Evolutionary conservation across 2,797 vertebrate genomes (phyloP), one percentile per base, ranked within the genome.

Genomic region (Oophaga sylvatica): DNA sequence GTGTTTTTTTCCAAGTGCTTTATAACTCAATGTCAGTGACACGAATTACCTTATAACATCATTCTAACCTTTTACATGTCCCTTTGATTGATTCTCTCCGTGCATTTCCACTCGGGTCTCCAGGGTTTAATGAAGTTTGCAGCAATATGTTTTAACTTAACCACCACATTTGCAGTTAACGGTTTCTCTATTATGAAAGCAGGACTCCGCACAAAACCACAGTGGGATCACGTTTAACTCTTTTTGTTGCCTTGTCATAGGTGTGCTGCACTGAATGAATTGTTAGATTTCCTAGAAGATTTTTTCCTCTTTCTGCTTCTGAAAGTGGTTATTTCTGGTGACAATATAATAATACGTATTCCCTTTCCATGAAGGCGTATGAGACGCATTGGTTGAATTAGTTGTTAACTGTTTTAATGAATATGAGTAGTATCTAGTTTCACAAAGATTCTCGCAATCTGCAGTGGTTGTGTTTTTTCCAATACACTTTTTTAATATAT

Each of bases 11-110:
- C 91, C 90, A 90, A 87, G 76, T 84, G 12, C 89, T 89, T 3
- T 92, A 83, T 90, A 91, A 90, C 85, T 90, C 88, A 91, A 10
- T 91, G 90, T 91, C 88, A 92, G 31, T 91, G 31, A 77, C 85
- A 89, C 91, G 57, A 92, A 93, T 91, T 91, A 82, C 76, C 83
- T 35, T 85, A 90, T 85, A 90, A 90, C 16, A 68, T 41, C 88
- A 56, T 89, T 91, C 90, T 91, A 90, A 76, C 56, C 86, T 89
- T 92, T 90, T 91, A 83, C 83, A 91, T 86, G 41, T 45, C 59
- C 90, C 91, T 91, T 84, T 88, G 92, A 88, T 92, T 87, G 81
- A 84, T 88, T 84, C 75, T 79, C 53, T 84, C 63, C n/a, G 41
- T 84, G 75, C 22, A n/a, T 82, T 77, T 82, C 83, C 56, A 57